phyloP scores from a whole-genome alignment of 2,888 invertebrate genomes.

The Magallana nippona region DNA sequence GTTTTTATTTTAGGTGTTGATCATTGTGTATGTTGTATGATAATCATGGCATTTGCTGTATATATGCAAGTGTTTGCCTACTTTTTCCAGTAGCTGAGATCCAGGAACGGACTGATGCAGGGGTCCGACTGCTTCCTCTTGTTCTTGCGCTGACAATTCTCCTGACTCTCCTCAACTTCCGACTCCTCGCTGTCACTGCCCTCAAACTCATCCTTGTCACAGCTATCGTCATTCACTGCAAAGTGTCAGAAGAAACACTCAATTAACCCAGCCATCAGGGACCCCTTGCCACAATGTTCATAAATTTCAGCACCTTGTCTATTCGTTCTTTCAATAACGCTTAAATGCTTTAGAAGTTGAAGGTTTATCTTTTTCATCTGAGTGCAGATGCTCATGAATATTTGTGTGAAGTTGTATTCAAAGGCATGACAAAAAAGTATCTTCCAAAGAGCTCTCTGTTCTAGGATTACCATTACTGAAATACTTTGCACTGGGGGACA shows the following conservation, averaged over 20 bases:
- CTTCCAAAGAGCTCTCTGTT: not conserved
- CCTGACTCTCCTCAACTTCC: constrained; percentile 62
- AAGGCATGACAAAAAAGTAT: not conserved
- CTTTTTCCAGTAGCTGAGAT: constrained; percentile 86
- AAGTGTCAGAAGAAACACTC: constrained; percentile 14
- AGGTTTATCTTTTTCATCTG: not conserved
- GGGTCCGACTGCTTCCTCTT: constrained; percentile 55
- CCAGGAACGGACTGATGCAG: constrained; percentile 82
- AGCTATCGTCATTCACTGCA: constrained; percentile 67
- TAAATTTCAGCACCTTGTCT: constrained; percentile 22
- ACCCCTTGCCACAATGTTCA: constrained; percentile 8
- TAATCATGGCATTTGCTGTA: not conserved
- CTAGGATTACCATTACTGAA: not conserved
- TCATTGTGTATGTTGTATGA: too few species aligned
- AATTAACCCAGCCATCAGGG: constrained; percentile 9
- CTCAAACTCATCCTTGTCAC: constrained; percentile 64
- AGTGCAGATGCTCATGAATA: constrained; percentile 32
- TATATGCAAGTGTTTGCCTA: constrained; percentile 78
- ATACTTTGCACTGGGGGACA: not conserved
- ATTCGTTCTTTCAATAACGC: not conserved
- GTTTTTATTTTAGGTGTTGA: too few species aligned
- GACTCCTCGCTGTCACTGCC: constrained; percentile 72
- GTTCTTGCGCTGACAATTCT: constrained; percentile 44
- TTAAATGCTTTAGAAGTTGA: not conserved
- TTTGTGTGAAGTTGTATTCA: constrained; percentile 21